Base-by-base conservation (phyloP, 2,113 vertebrate species). In the Smithornis capensis region DNA sequence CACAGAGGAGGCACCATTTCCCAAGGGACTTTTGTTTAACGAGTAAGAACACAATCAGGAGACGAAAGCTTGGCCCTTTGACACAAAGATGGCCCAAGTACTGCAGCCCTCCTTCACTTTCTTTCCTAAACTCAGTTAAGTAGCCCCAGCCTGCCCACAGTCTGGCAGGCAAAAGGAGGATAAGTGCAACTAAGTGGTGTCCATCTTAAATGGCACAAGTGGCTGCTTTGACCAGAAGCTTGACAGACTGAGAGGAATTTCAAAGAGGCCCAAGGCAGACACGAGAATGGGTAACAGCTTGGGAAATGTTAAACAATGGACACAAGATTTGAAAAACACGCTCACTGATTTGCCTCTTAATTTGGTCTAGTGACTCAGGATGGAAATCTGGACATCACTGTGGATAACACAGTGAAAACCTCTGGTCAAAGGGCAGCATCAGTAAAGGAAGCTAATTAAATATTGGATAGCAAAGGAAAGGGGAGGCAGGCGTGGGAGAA, bases 371-470 rank as follows among this genome's bases (percentile, higher is more conserved):
- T 93, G 92, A 93, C 69, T 96, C 76, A 53, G 90, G 80, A 68
- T 94, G 87, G 87, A 93, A 96, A 95, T 88, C 85, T 84, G 86
- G 80, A 94, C 79, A 81, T 84, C 44, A 17, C 53, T 92, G 85
- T 64, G 85, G 76, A 78, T 67, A 93, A 68, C 24, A 29, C 29
- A 89, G 85, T 60, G 73, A 80, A 95, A 96, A 93, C 49, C 37
- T 81, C 71, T 71, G 76, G 83, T 89, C 90, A 93, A 91, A 86
- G 90, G 77, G 69, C 92, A 94, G 79, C 4, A 57, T 71, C 73
- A 94, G 86, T 55, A 79, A 88, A 93, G 38, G 57, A 64, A 96
- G 53, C 40, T 86, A 81, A 96, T 94, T 94, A 92, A 95, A 84
- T 90, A 88, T 73, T 89, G 90, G 92, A n/a, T 56, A 90, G 88